These are phyloP conservation scores for Caranx melampygus DNA, from an alignment of 2,113 vertebrate genomes.

Conservation along the genomic window DNA sequence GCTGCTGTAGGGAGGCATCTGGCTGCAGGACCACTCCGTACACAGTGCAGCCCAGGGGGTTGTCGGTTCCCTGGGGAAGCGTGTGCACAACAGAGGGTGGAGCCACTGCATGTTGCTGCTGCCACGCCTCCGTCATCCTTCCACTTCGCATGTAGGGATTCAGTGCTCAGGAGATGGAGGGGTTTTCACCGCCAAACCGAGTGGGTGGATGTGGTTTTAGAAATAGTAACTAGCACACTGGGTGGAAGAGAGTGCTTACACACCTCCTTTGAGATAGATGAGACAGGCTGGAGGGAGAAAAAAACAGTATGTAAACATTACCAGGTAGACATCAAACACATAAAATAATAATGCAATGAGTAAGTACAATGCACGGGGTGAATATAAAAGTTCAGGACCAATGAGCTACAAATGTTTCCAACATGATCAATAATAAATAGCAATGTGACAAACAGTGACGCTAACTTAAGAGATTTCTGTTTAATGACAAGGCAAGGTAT, in stretches of 20 bases:
- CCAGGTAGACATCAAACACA: not conserved
- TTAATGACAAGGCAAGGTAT: not conserved
- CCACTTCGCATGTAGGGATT: slow-evolving; percentile 71
- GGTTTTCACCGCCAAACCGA: slow-evolving; percentile 22
- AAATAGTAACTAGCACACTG: not conserved
- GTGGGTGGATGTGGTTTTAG: slow-evolving; percentile 31
- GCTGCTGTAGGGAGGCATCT: slow-evolving; percentile 87
- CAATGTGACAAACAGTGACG: no score
- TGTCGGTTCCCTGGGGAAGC: slow-evolving; percentile 88
- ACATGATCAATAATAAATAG: not conserved
- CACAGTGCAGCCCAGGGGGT: slow-evolving; percentile 91
- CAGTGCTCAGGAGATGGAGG: slow-evolving; percentile 36
- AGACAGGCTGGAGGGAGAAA: slow-evolving; percentile 39
- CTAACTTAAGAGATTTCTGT: no score
- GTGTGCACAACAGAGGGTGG: slow-evolving; percentile 91
- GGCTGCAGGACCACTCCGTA: slow-evolving; percentile 95
- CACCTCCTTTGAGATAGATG: slow-evolving; percentile 24
- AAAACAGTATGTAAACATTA: not conserved
- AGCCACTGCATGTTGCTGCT: slow-evolving; percentile 86
- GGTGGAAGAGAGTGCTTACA: not conserved
- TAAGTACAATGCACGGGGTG: not conserved
- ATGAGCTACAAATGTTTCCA: not conserved
- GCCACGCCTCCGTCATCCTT: slow-evolving; percentile 87
- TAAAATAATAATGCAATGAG: accelerated
- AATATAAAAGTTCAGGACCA: not conserved